Base-by-base conservation (phyloP, 2,888 invertebrate genomes). In the Phengaris alcon region DNA sequence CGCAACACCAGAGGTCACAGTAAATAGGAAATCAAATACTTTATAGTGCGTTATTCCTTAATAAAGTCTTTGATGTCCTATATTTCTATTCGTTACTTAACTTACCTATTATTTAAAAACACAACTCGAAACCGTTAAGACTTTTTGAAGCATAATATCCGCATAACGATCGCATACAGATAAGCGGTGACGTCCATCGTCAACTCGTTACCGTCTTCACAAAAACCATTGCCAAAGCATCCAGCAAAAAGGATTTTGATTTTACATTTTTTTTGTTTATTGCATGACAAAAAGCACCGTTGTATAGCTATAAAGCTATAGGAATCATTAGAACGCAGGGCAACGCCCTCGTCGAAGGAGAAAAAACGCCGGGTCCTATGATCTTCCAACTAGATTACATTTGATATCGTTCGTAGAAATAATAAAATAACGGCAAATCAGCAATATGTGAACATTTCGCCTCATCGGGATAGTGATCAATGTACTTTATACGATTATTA, bases 371-470 rank as follows among this genome's bases (percentile, higher is more conserved):
- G 35, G 6, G 64, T 35, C 12, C 44, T 35, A 64, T 64, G 35
- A 64, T 13, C 6, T 64, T 64, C 35, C 64, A 64, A 35, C 64
- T 64, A 64, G 64, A 64, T 64, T 35, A 35, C 64, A 64, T 64
- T 64, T 64, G 64, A 64, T 59, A 59, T 59, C 7, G n/a, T n/a
- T 13, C n/a, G 6, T 3, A 22, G 13, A 44, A 64, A 64, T 2
- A 52, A 12, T 13, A 64, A 64, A 64, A 64, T 64, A 64, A 64
- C 64, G 64, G 64, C 35, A 64, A 64, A 64, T 35, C 35, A 13
- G 6, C 35, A 44, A 64, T 64, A 35, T 13, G 64, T 12, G 59
- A 59, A 8, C n/a, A 8, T 22, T 57, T 59, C 59, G 59, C 15
- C 9, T 57, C 15, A 8, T 12, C 12, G 64, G 64, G 22, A 22